These are phyloP conservation scores for Drosophila biarmipes DNA, from an alignment of 1,140 invertebrate species.

Conservation along the genomic window DNA sequence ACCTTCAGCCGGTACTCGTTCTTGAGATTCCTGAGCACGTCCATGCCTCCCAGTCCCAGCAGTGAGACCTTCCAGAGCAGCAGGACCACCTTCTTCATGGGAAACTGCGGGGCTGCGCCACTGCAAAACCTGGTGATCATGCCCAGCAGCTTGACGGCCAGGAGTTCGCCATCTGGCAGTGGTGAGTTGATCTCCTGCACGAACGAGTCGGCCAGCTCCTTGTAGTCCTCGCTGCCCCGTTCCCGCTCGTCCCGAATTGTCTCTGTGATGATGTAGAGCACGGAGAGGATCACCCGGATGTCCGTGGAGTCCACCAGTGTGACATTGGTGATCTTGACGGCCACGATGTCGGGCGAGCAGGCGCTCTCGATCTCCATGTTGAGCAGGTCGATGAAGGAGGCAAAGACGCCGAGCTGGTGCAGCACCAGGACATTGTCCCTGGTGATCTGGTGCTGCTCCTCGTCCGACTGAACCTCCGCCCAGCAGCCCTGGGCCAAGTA, in stretches of 20 bases:
- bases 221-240: conserved; percentile 88
- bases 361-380: conserved; percentile 96
- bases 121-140: conserved; percentile 98
- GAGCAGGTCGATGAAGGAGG: conserved; percentile 95
- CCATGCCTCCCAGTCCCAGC: conserved; percentile 94
- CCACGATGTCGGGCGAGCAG: conserved; percentile 89
- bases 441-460: conserved; percentile 93
- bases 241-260: conserved; percentile 91
- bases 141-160: conserved; percentile 94
- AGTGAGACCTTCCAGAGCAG: conserved; percentile 98
- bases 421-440: conserved; percentile 94
- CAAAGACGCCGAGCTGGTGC: conserved; percentile 95
- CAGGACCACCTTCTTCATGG: conserved; percentile 98
- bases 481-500: conserved; percentile 98
- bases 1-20: conserved; percentile 89
- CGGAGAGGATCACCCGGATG: conserved; percentile 95
- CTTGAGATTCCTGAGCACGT: conserved; percentile 91
- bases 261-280: conserved; percentile 97
- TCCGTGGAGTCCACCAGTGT: conserved; percentile 96
- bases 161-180: conserved; percentile 92
- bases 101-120: conserved; percentile 97
- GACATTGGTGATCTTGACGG: conserved; percentile 93
- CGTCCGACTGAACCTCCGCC: conserved; percentile 95
- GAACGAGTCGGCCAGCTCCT: conserved; percentile 90
- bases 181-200: conserved; percentile 91